A percentile compares a stretch with the other conserved stretches of the same genome.
These are phyloP conservation scores for Galeopsomyia nigrocyanea DNA, from an alignment of 2,888 invertebrate species.

Conservation along the genomic window DNA sequence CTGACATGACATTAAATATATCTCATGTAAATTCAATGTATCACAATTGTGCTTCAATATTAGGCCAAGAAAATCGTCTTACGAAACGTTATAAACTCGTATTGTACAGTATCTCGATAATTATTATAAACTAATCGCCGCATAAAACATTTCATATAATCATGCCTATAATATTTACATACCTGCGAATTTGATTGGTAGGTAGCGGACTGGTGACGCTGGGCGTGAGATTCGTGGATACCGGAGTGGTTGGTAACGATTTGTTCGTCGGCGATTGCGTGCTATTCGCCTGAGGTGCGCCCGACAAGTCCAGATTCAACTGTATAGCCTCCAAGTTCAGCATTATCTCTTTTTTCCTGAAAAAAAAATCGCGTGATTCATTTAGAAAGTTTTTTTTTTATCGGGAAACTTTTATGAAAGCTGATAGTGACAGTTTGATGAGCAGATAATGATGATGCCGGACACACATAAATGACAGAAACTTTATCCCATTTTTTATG, in stretches of 20 bases:
- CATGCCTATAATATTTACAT: slow-evolving; percentile 25
- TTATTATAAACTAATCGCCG: no score
- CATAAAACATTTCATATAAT: neutral
- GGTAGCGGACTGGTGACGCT: slow-evolving; percentile 71
- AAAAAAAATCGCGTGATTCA: slow-evolving; percentile 16
- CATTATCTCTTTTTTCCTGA: slow-evolving; percentile 66
- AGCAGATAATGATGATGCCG: no score
- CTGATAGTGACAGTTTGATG: neutral
- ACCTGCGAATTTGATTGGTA: slow-evolving; percentile 67
- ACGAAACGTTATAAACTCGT: no score
- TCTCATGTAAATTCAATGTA: no score
- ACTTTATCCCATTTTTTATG: no score
- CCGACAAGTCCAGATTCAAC: slow-evolving; percentile 63
- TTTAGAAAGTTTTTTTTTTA: neutral
- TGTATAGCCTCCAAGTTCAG: slow-evolving; percentile 44
- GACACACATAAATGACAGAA: neutral
- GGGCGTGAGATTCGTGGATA: slow-evolving; percentile 72
- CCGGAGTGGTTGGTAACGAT: slow-evolving; percentile 60
- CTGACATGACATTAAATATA: no score
- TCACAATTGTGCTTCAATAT: no score
- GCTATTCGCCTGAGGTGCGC: slow-evolving; percentile 65
- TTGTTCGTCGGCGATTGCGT: slow-evolving; percentile 61
- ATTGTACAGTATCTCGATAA: no score
- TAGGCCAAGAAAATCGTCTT: no score
- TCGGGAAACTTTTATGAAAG: neutral